Evolutionary conservation across 1,140 invertebrate species (phyloP).

Genomic region (Bacillus rossius): DNA sequence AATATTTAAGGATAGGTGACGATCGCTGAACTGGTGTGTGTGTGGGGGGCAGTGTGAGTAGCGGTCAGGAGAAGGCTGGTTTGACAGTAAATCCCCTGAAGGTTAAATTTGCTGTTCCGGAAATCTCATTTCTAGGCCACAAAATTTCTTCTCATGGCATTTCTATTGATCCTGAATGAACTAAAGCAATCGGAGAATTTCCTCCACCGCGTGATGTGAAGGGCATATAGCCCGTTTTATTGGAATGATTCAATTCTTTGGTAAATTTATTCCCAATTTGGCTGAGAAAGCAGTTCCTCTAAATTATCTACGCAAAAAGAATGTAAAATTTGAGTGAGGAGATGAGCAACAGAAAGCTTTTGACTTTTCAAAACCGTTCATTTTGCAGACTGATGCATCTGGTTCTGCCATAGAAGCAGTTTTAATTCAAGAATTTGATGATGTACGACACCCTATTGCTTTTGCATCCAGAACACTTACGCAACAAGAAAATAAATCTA

Average conservation of each 20-base stretch:
- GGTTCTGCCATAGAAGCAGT: constrained; percentile 32
- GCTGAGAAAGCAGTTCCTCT: constrained; percentile 34
- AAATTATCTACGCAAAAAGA: constrained; percentile 24
- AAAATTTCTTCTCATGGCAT: not conserved
- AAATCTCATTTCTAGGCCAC: constrained; percentile 12
- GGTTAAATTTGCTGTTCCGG: constrained; percentile 8
- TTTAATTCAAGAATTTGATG: constrained; percentile 29
- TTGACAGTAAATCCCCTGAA: constrained; percentile 20
- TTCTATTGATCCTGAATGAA: constrained; percentile 8
- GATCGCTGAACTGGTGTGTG: too few relatives aligned
- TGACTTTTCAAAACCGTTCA: constrained; percentile 33
- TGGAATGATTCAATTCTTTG: not conserved
- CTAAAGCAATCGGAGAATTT: constrained; percentile 10
- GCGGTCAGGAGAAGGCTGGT: constrained; percentile 1
- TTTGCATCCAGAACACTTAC: constrained; percentile 38
- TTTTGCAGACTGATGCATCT: constrained; percentile 36
- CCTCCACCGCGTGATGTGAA: constrained; percentile 2
- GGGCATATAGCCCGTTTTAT: not conserved
- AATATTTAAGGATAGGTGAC: too few relatives aligned
- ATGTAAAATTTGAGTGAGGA: constrained; percentile 29
- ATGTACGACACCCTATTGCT: constrained; percentile 21
- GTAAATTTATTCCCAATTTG: constrained; percentile 26
- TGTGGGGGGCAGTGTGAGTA: too few relatives aligned
- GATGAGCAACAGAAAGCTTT: constrained; percentile 32
- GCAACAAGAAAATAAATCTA: constrained; percentile 37